Evolutionary conservation across 2,113 vertebrate genomes (phyloP), one percentile per base, ranked within the genome.

Genomic region (Gopherus flavomarginatus): DNA sequence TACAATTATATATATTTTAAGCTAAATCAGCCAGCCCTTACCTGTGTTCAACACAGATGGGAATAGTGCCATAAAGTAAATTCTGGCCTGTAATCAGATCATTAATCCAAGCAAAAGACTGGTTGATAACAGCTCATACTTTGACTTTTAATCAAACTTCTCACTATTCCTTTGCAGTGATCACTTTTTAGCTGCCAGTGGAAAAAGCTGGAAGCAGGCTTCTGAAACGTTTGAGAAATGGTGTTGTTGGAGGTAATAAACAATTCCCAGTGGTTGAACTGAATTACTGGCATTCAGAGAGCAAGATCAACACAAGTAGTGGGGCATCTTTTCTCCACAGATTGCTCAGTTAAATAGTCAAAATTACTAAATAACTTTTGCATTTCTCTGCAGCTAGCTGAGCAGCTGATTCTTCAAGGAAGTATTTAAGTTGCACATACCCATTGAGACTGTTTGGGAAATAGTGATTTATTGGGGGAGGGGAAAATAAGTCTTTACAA

Each of bases 121-220:
- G n/a, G 52, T 0, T 95, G 57, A 72, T 92, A 95, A 87, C 6
- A 96, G 78, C 69, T 92, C 87, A 31, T 79, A 59, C 44, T 96
- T 92, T 86, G 78, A 90, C 50, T 95, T 87, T 93, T 84, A 92
- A 88, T 96, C 80, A 59, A 90, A 47, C 52, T 49, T 93, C 89
- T 92, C 69, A 75, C 81, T 90, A 16, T 31, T 0, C 54, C 94
- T 96, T 95, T 90, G 19, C 62, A 83, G 50, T 47, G 13, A 83
- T n/a, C 81, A 83, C 82, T 47, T 84, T 93, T 78, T 85, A 56
- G 65, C 1, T 27, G 52, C 50, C 72, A 0, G 0, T 26, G 35
- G 54, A 53, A 0, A 50, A 62, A 84, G 47, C 17, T 47, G 38
- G 69, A 90, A 62, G 82, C 31, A 79, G 62, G 49, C 31, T 85